phyloP scores from a whole-genome alignment of 2,113 vertebrate genomes.

The Mobula hypostoma region DNA sequence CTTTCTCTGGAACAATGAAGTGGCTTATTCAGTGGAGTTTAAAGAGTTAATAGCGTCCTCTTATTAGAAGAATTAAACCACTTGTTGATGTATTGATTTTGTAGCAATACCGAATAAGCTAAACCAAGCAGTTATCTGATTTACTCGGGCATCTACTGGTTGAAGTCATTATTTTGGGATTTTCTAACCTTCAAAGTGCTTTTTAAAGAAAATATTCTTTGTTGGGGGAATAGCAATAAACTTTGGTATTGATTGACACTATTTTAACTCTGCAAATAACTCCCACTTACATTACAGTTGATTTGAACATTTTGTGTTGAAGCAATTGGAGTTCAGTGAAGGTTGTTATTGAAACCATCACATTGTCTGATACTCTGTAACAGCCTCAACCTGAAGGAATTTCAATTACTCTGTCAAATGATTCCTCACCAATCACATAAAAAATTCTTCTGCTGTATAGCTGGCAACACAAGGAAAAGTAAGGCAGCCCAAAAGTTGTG shows the following conservation, averaged over 20 bases:
- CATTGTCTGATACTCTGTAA: background rate
- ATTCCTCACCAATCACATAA: slow-evolving; percentile 6
- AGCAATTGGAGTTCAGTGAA: background rate
- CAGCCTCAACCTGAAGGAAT: background rate
- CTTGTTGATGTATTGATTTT: background rate
- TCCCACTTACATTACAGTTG: background rate
- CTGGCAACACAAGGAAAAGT: background rate
- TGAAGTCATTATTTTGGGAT: background rate
- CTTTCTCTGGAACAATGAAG: no score
- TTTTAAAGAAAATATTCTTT: background rate
- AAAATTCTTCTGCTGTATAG: background rate
- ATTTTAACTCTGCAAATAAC: background rate
- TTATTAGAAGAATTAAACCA: background rate
- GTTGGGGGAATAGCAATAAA: background rate
- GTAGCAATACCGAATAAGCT: background rate
- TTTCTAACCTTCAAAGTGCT: background rate
- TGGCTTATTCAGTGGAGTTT: no score
- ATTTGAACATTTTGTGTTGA: slow-evolving; percentile 6
- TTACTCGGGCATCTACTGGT: background rate
- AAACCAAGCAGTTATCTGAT: background rate
- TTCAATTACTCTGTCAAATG: slow-evolving; percentile 32
- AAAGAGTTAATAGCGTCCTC: no score
- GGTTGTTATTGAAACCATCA: background rate
- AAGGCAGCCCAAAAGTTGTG: background rate
- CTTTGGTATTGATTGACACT: background rate